Conservation (phyloP, 2,113 vertebrate genomes). For the Python bivittatus region DNA sequence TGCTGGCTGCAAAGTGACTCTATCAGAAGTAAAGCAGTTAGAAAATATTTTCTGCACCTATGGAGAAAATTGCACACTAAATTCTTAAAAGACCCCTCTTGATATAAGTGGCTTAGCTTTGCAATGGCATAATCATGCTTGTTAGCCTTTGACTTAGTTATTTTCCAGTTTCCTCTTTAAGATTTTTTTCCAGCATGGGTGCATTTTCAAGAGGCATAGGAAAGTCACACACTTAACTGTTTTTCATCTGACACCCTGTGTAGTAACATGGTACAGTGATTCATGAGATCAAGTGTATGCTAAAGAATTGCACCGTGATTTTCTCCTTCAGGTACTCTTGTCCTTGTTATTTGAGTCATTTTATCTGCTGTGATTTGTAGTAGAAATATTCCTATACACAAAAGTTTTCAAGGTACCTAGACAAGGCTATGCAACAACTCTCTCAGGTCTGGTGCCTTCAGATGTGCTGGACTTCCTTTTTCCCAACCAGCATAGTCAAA, state of each 20-base stretch:
- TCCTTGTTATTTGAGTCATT: conserved; percentile 1
- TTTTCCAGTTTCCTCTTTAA: conserved; percentile 8
- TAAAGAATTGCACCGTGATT: not conserved
- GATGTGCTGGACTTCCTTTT: not conserved
- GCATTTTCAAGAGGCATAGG: conserved; percentile 25
- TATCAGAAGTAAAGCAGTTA: conserved; percentile 50
- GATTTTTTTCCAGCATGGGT: not conserved
- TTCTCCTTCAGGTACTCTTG: not conserved
- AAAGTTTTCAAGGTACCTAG: not conserved
- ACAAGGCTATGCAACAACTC: not conserved
- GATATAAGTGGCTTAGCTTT: conserved; percentile 26
- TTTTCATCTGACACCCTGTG: conserved; percentile 15
- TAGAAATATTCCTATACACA: not conserved
- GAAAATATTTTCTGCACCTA: conserved; percentile 33
- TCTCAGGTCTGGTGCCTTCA: not conserved
- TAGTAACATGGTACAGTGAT: not conserved
- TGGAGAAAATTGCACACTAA: conserved; percentile 47
- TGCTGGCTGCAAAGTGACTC: not conserved
- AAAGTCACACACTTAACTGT: conserved; percentile 20
- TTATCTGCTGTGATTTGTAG: not conserved
- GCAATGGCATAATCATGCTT: conserved; percentile 25
- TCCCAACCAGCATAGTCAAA: not conserved
- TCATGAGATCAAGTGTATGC: not conserved
- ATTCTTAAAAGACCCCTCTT: conserved; percentile 36
- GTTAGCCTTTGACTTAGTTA: conserved; percentile 45